Conservation (phyloP, 37 sponge, comb jelly and placozoan species). For the Halisarca cf. caerulea region DNA sequence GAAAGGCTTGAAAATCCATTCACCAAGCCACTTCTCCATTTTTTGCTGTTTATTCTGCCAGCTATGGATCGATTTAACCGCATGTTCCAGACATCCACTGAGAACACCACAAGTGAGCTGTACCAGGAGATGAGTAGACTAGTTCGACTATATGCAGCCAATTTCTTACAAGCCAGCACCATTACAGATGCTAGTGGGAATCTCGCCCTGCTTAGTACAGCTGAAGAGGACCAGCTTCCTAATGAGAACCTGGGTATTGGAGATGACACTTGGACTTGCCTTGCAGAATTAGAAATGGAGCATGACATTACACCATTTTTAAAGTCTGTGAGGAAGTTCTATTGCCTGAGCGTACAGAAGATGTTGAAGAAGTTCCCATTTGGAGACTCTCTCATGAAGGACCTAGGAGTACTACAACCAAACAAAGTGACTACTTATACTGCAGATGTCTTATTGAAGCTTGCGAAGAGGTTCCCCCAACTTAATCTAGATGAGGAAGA, state of each 20-base stretch:
- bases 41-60: conserved; percentile 43
- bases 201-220: conserved; percentile 25
- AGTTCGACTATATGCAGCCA: conserved; percentile 38
- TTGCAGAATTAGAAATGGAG: conserved; percentile 27
- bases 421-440: conserved; percentile 14
- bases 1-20: conserved; percentile 43
- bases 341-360: conserved; percentile 22
- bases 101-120: conserved; percentile 49
- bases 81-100: conserved; percentile 46
- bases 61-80: conserved; percentile 53
- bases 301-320: conserved; percentile 2
- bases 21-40: conserved; percentile 47
- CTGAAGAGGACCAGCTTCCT: not conserved
- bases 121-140: conserved; percentile 39
- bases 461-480: conserved; percentile 16
- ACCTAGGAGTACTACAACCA: conserved; percentile 57
- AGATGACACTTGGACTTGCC: conserved; percentile 24
- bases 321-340: conserved; percentile 23
- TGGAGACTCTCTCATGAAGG: conserved; percentile 37
- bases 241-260: conserved; percentile 51
- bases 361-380: conserved; percentile 56
- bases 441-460: not conserved
- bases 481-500: conserved; percentile 2
- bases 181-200: conserved; percentile 19
- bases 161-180: conserved; percentile 12